These are phyloP conservation scores for Rhynchophorus ferrugineus DNA, from an alignment of 1,140 invertebrate species.

Conservation along the genomic window DNA sequence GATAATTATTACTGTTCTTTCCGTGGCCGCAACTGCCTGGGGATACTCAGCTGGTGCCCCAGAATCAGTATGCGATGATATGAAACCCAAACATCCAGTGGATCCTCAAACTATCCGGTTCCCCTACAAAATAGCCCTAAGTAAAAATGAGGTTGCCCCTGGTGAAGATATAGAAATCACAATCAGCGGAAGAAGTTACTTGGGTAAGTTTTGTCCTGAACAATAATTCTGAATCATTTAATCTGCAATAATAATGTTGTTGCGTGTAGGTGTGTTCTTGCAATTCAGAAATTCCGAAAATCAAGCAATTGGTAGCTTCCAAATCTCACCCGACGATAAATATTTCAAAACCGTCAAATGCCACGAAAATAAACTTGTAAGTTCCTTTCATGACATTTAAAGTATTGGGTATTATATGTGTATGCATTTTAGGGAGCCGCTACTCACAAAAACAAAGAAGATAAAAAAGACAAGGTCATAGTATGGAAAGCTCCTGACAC, in stretches of 20 bases:
- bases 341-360: slow-evolving; percentile 36
- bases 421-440: slow-evolving; percentile 33
- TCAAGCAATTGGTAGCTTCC: slow-evolving; percentile 39
- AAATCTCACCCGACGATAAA: slow-evolving; percentile 30
- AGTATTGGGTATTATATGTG: not conserved
- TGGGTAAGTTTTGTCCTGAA: slow-evolving; percentile 24
- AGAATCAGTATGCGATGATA: slow-evolving; percentile 35
- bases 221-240: not conserved
- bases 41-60: slow-evolving; percentile 39
- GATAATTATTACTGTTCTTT: too few species aligned
- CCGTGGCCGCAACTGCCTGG: slow-evolving; percentile 18
- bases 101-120: slow-evolving; percentile 31
- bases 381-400: slow-evolving; percentile 5
- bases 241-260: not conserved
- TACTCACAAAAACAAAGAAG: slow-evolving; percentile 37
- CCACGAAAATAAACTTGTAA: slow-evolving; percentile 30
- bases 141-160: slow-evolving; percentile 32
- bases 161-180: slow-evolving; percentile 36
- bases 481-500: slow-evolving; percentile 38
- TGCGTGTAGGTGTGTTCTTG: slow-evolving; percentile 34
- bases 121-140: slow-evolving; percentile 38
- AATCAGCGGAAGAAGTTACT: slow-evolving; percentile 36
- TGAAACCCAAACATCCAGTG: slow-evolving; percentile 39
- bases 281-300: slow-evolving; percentile 38
- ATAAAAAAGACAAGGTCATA: slow-evolving; percentile 35